These are phyloP conservation scores for Tetramorium parvispinum DNA, from an alignment of 1,140 invertebrate species.

Conservation along the genomic window DNA sequence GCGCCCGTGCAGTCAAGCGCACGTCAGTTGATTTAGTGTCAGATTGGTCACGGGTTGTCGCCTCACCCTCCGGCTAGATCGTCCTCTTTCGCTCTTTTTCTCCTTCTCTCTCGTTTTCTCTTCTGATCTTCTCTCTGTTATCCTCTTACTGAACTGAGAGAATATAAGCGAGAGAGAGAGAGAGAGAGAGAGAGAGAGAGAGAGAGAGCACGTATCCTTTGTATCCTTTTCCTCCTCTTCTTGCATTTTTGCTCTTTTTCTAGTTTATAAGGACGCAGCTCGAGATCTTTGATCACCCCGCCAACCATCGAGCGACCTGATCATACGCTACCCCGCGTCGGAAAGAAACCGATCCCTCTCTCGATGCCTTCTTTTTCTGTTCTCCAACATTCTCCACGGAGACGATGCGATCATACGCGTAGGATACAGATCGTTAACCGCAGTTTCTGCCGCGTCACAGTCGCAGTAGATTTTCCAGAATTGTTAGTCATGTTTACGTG, in stretches of 20 bases:
- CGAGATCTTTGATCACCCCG: slow-evolving; percentile 79
- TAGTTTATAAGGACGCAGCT: slow-evolving; percentile 69
- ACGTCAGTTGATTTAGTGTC: slow-evolving; percentile 82
- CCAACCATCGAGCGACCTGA: slow-evolving; percentile 77
- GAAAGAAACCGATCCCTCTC: slow-evolving; percentile 77
- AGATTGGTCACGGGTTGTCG: slow-evolving; percentile 83
- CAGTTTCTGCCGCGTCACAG: slow-evolving; percentile 61
- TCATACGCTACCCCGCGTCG: slow-evolving; percentile 75
- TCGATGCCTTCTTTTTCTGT: slow-evolving; percentile 23
- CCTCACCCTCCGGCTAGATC: slow-evolving; percentile 74
- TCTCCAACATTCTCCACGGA: slow-evolving; percentile 33
- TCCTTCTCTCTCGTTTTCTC: slow-evolving; percentile 59
- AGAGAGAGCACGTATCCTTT: background rate
- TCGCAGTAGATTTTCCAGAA: slow-evolving; percentile 43
- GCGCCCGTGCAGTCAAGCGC: slow-evolving; percentile 66
- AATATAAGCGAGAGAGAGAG: background rate
- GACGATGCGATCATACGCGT: slow-evolving; percentile 33
- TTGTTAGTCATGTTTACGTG: slow-evolving; percentile 45
- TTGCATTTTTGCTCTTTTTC: slow-evolving; percentile 48
- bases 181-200: slow-evolving; percentile 11
- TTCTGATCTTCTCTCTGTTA: slow-evolving; percentile 36
- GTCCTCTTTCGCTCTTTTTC: slow-evolving; percentile 24
- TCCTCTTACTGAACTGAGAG: slow-evolving; percentile 5
- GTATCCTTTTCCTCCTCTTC: slow-evolving; percentile 31
- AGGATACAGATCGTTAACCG: slow-evolving; percentile 68